These are phyloP conservation scores for Syrrhaptes paradoxus DNA, from an alignment of 2,113 vertebrate species.

Conservation along the genomic window DNA sequence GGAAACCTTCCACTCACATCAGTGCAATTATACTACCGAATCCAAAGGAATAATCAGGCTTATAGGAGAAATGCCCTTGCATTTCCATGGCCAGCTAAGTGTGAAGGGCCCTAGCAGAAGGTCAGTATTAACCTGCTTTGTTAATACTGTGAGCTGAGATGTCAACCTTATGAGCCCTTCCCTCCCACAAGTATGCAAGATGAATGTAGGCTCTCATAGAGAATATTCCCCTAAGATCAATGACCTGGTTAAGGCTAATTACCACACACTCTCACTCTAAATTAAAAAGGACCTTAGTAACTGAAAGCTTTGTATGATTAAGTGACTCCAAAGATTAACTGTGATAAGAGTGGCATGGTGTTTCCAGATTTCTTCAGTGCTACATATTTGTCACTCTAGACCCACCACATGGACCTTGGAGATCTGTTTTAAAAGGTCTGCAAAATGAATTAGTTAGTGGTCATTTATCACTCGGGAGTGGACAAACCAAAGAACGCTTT, in stretches of 20 bases:
- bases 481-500: not conserved
- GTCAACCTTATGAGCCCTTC: not conserved
- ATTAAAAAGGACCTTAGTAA: slow-evolving; percentile 66
- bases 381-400: not conserved
- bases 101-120: slow-evolving; percentile 5
- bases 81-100: not conserved
- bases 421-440: not conserved
- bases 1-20: not conserved
- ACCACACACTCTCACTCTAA: slow-evolving; percentile 45
- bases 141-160: not conserved
- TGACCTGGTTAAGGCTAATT: slow-evolving; percentile 68
- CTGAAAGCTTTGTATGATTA: slow-evolving; percentile 62
- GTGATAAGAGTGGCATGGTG: not conserved
- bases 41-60: not conserved
- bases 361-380: slow-evolving; percentile 24
- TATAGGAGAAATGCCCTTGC: not conserved
- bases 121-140: slow-evolving; percentile 24
- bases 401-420: not conserved
- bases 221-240: slow-evolving; percentile 54
- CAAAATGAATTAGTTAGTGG: not conserved
- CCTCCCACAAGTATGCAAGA: slow-evolving; percentile 11
- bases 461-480: not conserved
- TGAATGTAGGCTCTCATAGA: slow-evolving; percentile 31
- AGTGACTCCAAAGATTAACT: slow-evolving; percentile 51
- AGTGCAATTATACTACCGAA: not conserved